These are phyloP conservation scores for Thaumetopoea pityocampa DNA, from an alignment of 1,140 invertebrate species.

Conservation along the genomic window DNA sequence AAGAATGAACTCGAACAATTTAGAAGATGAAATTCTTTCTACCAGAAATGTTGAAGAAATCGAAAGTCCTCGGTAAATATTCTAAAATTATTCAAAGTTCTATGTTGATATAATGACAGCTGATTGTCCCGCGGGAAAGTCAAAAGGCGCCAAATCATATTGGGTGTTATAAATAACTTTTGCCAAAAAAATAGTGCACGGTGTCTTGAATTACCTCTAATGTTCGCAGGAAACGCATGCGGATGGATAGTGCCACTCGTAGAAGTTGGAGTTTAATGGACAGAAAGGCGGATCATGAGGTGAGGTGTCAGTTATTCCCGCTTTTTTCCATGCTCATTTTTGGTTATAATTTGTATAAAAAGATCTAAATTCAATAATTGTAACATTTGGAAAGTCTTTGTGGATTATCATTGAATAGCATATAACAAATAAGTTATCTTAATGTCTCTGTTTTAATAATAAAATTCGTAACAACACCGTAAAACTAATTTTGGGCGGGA, in stretches of 20 bases:
- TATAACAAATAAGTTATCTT: too few relatives aligned
- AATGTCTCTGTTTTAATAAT: too few relatives aligned
- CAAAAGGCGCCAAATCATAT: slow-evolving; percentile 52
- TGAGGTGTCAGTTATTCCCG: slow-evolving; percentile 40
- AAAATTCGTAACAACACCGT: too few relatives aligned
- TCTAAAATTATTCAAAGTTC: slow-evolving; percentile 5
- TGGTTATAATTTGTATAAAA: slow-evolving; percentile 24
- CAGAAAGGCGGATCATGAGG: slow-evolving; percentile 48
- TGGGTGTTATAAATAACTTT: slow-evolving; percentile 18
- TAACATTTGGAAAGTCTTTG: too few relatives aligned
- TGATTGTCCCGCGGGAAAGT: slow-evolving; percentile 63
- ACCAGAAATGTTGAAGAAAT: slow-evolving; percentile 29
- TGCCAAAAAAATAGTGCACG: slow-evolving; percentile 10
- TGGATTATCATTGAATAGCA: too few relatives aligned
- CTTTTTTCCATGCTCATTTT: slow-evolving; percentile 31
- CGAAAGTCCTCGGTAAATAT: slow-evolving; percentile 48
- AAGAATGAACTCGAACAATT: slow-evolving; percentile 39
- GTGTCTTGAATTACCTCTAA: slow-evolving; percentile 14
- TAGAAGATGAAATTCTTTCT: slow-evolving; percentile 30
- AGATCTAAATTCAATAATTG: background rate
- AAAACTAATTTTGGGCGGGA: too few relatives aligned
- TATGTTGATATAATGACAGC: slow-evolving; percentile 50
- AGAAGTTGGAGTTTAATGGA: slow-evolving; percentile 65
- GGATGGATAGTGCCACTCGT: slow-evolving; percentile 36
- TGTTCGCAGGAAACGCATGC: slow-evolving; percentile 47